Evolutionary conservation across 2,888 invertebrate genomes (phyloP).

Genomic region (Dyspetes luteomarginatus): DNA sequence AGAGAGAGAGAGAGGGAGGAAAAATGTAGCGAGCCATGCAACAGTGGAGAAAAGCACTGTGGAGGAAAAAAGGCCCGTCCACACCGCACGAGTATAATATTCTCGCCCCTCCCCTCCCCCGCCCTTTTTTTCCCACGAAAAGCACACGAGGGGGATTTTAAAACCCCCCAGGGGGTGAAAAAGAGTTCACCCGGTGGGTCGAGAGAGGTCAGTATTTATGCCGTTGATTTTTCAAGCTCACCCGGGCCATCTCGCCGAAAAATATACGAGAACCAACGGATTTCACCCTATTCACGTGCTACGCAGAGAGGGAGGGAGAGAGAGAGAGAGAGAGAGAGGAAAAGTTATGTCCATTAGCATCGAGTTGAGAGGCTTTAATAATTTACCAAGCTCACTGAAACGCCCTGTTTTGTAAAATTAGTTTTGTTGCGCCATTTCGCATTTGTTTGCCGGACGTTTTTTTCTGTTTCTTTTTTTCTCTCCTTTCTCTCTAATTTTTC

Average conservation of each 20-base stretch:
- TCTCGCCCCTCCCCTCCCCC: slow-evolving; percentile 29
- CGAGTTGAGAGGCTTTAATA: slow-evolving; percentile 68
- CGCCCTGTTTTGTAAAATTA: slow-evolving; percentile 77
- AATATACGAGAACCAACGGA: slow-evolving; percentile 5
- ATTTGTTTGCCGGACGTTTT: slow-evolving; percentile 55
- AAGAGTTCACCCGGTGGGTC: slow-evolving; percentile 51
- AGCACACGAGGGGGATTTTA: slow-evolving; percentile 60
- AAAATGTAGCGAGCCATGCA: slow-evolving; percentile 8
- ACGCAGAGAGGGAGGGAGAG: background rate
- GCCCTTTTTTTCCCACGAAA: slow-evolving; percentile 11
- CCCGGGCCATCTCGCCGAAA: slow-evolving; percentile 42
- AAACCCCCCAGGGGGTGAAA: slow-evolving; percentile 60
- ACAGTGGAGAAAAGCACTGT: slow-evolving; percentile 1
- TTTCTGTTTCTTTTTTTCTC: slow-evolving; percentile 2
- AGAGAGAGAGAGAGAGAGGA: background rate
- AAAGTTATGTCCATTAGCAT: slow-evolving; percentile 46
- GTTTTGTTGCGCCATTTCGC: slow-evolving; percentile 73
- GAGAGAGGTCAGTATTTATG: slow-evolving; percentile 69
- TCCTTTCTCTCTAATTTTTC: slow-evolving; percentile 29
- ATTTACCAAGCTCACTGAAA: slow-evolving; percentile 73
- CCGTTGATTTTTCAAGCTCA: slow-evolving; percentile 45
- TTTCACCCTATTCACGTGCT: slow-evolving; percentile 24
- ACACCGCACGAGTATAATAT: slow-evolving; percentile 65
- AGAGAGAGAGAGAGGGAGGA: too few species aligned
- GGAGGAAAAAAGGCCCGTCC: slow-evolving; percentile 26